Evolutionary conservation across 2,113 vertebrate species (phyloP).

Genomic region (Oplegnathus fasciatus): DNA sequence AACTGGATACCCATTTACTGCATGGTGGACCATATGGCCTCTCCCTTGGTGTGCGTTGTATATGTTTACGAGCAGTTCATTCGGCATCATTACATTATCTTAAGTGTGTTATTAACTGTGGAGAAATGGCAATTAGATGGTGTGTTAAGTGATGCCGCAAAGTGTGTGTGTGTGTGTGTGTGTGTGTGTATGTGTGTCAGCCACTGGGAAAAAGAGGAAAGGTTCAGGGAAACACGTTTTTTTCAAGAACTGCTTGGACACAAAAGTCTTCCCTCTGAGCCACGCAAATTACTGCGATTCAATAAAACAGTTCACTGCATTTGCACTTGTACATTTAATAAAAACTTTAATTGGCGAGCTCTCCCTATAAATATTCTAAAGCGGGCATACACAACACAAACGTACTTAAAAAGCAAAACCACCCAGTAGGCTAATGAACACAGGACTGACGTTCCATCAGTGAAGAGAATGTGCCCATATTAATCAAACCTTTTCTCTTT

Average conservation of each 20-base stretch:
- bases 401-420: constrained; percentile 42
- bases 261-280: constrained; percentile 15
- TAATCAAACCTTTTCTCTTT: constrained; percentile 78
- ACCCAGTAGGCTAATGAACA: constrained; percentile 60
- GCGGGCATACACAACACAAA: constrained; percentile 37
- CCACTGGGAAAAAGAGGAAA: constrained; percentile 11
- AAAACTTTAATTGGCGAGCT: constrained; percentile 37
- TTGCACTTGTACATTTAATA: constrained; percentile 40
- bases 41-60: constrained; percentile 63
- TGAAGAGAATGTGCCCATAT: constrained; percentile 65
- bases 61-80: constrained; percentile 82
- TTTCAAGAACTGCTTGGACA: neutral
- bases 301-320: constrained; percentile 49
- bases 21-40: constrained; percentile 59
- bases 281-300: constrained; percentile 37
- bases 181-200: constrained; percentile 31
- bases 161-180: constrained; percentile 26
- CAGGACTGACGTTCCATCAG: constrained; percentile 64
- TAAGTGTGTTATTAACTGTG: constrained; percentile 77
- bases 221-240: constrained; percentile 5
- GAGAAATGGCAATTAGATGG: constrained; percentile 71
- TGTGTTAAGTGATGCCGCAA: constrained; percentile 56
- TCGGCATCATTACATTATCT: constrained; percentile 79
- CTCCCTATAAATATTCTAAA: constrained; percentile 39
- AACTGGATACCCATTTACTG: constrained; percentile 76